Evolutionary conservation across 2,888 invertebrate species (phyloP).

Genomic region (Gandaritis pyraliata): DNA sequence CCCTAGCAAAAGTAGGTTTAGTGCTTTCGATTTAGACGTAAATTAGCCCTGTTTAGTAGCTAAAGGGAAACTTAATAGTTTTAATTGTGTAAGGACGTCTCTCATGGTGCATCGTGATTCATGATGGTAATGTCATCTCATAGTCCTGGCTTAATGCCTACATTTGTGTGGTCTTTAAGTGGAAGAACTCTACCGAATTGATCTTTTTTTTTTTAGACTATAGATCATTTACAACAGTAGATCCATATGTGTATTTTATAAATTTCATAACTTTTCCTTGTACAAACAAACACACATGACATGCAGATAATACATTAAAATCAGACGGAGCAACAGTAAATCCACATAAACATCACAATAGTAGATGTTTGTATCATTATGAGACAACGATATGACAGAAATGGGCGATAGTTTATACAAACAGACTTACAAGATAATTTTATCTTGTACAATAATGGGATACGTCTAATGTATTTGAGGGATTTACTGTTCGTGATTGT

Average conservation of each 20-base stretch:
- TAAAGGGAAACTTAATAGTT: conserved; percentile 32
- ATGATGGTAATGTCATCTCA: background rate
- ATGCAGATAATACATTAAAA: too few species aligned
- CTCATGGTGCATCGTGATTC: background rate
- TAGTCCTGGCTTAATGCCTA: background rate
- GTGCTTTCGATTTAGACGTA: conserved; percentile 34
- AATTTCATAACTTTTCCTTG: too few species aligned
- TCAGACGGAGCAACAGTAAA: too few species aligned
- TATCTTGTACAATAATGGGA: background rate
- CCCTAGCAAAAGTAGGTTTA: conserved; percentile 34
- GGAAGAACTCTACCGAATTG: background rate
- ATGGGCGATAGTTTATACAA: background rate
- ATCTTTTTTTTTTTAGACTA: too few species aligned
- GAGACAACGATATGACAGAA: background rate
- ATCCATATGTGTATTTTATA: too few species aligned
- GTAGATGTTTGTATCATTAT: conserved; percentile 2
- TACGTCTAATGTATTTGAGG: background rate
- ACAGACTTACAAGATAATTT: background rate
- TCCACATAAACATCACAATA: background rate
- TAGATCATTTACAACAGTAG: too few species aligned
- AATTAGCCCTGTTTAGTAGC: conserved; percentile 32
- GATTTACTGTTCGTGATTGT: background rate
- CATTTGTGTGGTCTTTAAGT: conserved; percentile 1
- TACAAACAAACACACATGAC: too few species aligned
- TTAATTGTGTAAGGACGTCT: conserved; percentile 23